These are phyloP conservation scores for Congeria kusceri DNA, from an alignment of 2,888 invertebrate genomes.

Conservation along the genomic window DNA sequence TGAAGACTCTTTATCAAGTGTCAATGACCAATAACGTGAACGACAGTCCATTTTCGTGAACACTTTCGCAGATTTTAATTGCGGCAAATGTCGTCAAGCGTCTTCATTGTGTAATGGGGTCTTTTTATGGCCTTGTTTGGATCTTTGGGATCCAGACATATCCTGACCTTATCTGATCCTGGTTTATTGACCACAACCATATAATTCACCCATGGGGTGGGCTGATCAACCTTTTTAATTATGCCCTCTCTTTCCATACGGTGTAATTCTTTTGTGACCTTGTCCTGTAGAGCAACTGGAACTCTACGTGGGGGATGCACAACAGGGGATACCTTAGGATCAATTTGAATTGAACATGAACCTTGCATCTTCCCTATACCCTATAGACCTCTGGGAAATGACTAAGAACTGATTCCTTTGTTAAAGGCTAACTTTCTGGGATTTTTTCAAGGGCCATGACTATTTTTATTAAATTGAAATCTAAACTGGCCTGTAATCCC, in stretches of 20 bases:
- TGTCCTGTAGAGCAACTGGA: slow-evolving; percentile 24
- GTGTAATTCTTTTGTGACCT: slow-evolving; percentile 18
- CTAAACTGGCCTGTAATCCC: too few relatives aligned
- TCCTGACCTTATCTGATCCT: slow-evolving; percentile 5
- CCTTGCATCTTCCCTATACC: slow-evolving; percentile 1
- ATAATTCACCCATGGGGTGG: slow-evolving; percentile 30
- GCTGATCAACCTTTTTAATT: slow-evolving; percentile 17
- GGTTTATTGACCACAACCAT: slow-evolving; percentile 31
- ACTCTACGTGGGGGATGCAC: slow-evolving; percentile 24
- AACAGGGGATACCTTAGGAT: slow-evolving; percentile 23
- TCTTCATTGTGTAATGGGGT: slow-evolving; percentile 27
- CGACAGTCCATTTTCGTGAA: slow-evolving; percentile 62
- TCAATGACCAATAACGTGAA: slow-evolving; percentile 64
- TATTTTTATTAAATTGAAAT: too few relatives aligned
- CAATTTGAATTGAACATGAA: slow-evolving; percentile 6
- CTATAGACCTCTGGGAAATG: too few relatives aligned
- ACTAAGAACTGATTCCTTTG: too few relatives aligned
- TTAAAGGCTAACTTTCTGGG: too few relatives aligned
- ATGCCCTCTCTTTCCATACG: slow-evolving; percentile 19
- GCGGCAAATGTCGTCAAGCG: too few relatives aligned
- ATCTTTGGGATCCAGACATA: slow-evolving; percentile 18
- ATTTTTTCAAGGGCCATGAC: too few relatives aligned
- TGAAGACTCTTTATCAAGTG: slow-evolving; percentile 37
- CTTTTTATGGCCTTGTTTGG: slow-evolving; percentile 7
- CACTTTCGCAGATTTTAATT: slow-evolving; percentile 35